These are phyloP conservation scores for Phalacrocorax aristotelis DNA, from an alignment of 2,113 vertebrate species.

Conservation along the genomic window DNA sequence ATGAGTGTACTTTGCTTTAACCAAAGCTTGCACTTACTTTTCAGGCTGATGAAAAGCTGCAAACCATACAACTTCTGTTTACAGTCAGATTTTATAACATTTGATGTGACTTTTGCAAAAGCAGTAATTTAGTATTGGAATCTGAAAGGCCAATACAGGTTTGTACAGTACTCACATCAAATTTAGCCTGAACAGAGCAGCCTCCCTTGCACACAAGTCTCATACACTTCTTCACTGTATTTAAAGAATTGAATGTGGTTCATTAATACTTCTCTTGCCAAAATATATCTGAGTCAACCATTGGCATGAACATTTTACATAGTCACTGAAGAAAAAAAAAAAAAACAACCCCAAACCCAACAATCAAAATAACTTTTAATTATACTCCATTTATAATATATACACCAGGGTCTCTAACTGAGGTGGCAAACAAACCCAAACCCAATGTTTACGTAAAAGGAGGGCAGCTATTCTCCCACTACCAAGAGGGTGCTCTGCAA, in stretches of 20 bases:
- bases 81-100: not conserved
- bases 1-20: constrained; percentile 64
- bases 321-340: constrained; percentile 2
- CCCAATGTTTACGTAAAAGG: not conserved
- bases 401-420: constrained; percentile 51
- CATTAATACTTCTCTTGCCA: constrained; percentile 54
- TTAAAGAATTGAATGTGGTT: not conserved
- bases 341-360: not conserved
- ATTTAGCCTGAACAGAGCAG: constrained; percentile 35
- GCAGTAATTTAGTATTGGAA: constrained; percentile 15
- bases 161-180: constrained; percentile 4
- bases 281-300: constrained; percentile 33
- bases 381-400: constrained; percentile 62
- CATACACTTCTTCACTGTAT: constrained; percentile 37
- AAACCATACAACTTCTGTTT: constrained; percentile 52
- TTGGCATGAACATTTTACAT: constrained; percentile 60
- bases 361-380: constrained; percentile 51
- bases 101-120: constrained; percentile 47
- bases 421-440: constrained; percentile 49
- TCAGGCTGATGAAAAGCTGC: constrained; percentile 44
- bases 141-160: constrained; percentile 37
- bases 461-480: not conserved
- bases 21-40: constrained; percentile 61
- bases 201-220: not conserved
- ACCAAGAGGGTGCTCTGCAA: not conserved